phyloP scores from a whole-genome alignment of 2,888 invertebrate genomes.

The Tenthredo scrophulariae region DNA sequence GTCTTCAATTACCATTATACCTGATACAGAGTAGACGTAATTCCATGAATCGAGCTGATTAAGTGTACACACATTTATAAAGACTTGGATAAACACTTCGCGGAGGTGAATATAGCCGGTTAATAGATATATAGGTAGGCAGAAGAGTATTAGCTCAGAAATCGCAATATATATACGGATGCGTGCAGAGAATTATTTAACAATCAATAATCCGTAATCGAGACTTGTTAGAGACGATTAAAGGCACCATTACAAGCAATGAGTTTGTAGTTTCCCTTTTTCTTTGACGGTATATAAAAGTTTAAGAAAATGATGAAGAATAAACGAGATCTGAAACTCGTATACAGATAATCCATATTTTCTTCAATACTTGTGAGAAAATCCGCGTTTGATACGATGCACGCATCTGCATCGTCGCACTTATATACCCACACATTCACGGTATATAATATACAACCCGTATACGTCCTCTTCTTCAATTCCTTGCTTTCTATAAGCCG shows the following conservation, averaged over 20 bases:
- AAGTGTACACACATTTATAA: not conserved
- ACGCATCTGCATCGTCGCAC: not conserved
- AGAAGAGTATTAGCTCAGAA: not conserved
- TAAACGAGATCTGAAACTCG: not conserved
- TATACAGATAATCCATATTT: not conserved
- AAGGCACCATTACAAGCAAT: conserved; percentile 13
- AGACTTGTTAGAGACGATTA: conserved; percentile 17
- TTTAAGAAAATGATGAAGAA: not conserved
- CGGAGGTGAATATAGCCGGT: not conserved
- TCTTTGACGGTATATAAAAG: not conserved
- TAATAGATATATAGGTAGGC: not conserved
- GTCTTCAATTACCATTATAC: conserved; percentile 29
- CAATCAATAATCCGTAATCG: conserved; percentile 20
- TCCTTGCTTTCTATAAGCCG: conserved; percentile 30
- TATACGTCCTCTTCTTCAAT: conserved; percentile 15
- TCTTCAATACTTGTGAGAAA: not conserved
- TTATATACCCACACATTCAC: not conserved
- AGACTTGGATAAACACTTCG: not conserved
- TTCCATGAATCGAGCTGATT: conserved; percentile 17
- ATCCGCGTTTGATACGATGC: not conserved
- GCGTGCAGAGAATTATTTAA: not conserved
- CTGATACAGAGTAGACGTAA: not conserved
- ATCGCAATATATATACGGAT: not conserved
- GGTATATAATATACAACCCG: not conserved
- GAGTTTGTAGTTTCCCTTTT: not conserved